Conservation (phyloP, 2,888 invertebrate genomes). For the Hypselothyrea guttata region DNA sequence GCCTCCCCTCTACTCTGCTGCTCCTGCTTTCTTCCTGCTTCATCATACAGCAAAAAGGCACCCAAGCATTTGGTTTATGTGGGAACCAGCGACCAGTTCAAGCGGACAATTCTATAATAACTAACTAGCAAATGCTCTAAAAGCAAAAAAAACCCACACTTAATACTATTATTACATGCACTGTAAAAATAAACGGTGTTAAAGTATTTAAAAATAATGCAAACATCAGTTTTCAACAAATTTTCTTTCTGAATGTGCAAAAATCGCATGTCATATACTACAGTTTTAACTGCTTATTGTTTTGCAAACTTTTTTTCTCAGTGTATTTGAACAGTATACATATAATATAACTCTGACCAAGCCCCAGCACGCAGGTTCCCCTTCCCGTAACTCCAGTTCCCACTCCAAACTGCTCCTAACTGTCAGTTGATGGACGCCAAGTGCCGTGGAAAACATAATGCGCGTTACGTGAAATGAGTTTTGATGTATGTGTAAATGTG, state of each 20-base stretch:
- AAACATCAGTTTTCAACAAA: too few relatives aligned
- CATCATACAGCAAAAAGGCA: conserved; percentile 10
- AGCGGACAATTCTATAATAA: conserved; percentile 53
- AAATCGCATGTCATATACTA: too few relatives aligned
- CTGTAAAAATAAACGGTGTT: background rate
- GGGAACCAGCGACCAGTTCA: conserved; percentile 49
- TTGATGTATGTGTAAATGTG: conserved; percentile 48
- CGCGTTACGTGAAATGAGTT: conserved; percentile 74
- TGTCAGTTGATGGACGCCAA: conserved; percentile 69
- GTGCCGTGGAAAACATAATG: conserved; percentile 72
- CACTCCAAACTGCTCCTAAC: too few relatives aligned
- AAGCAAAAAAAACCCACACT: conserved; percentile 13
- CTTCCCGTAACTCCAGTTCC: too few relatives aligned
- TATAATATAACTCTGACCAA: conserved; percentile 51
- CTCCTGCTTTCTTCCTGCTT: too few relatives aligned
- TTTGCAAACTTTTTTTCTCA: background rate
- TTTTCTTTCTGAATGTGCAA: too few relatives aligned
- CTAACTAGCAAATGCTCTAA: conserved; percentile 43
- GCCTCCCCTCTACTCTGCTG: conserved; percentile 10
- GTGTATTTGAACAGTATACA: background rate
- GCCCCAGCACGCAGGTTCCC: conserved; percentile 36
- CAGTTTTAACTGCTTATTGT: background rate
- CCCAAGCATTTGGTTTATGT: conserved; percentile 45
- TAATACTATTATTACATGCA: background rate
- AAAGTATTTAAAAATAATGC: too few relatives aligned